These are phyloP conservation scores for Trimorus sp. DNA, from an alignment of 2,888 invertebrate genomes.

Conservation along the genomic window DNA sequence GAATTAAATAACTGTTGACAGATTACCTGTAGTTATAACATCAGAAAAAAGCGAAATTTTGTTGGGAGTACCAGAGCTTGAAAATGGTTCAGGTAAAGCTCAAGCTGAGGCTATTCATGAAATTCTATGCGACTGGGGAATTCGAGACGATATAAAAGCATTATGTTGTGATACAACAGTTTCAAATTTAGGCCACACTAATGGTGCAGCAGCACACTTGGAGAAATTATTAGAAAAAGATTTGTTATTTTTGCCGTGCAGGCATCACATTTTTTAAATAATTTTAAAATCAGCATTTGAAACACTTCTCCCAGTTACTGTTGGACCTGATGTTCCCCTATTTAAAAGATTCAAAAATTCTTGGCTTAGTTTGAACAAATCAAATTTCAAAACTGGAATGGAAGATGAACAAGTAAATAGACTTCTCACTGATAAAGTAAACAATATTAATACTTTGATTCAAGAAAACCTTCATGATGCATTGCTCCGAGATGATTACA, in stretches of 20 bases:
- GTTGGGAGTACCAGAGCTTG: conserved; percentile 27
- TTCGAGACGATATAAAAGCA: conserved; percentile 31
- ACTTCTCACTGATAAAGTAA: conserved; percentile 20
- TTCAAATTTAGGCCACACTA: conserved; percentile 65
- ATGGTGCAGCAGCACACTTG: conserved; percentile 66
- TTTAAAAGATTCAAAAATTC: conserved; percentile 12
- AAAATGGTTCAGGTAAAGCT: conserved; percentile 21
- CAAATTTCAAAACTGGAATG: conserved; percentile 25
- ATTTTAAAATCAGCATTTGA: conserved; percentile 15
- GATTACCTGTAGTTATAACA: conserved; percentile 10
- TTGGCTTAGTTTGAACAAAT: conserved; percentile 1
- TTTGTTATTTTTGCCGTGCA: conserved; percentile 33
- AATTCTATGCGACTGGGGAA: conserved; percentile 9
- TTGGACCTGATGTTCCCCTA: conserved; percentile 12
- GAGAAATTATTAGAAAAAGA: conserved; percentile 50
- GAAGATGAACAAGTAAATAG: conserved; percentile 27
- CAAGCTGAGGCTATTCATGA: conserved; percentile 36
- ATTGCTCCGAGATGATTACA: conserved; percentile 65
- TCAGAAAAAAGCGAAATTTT: conserved; percentile 16
- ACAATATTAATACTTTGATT: conserved; percentile 9
- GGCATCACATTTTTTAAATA: conserved; percentile 29
- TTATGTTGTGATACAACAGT: conserved; percentile 66
- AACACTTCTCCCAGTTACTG: conserved; percentile 25
- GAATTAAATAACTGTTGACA: not conserved
- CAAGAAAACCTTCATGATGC: not conserved